Percentiles rank a stretch among this genome's conserved stretches.
These are phyloP conservation scores for Macrotrachela quadricornifera DNA, from an alignment of 1,140 invertebrate genomes.

Conservation along the genomic window DNA sequence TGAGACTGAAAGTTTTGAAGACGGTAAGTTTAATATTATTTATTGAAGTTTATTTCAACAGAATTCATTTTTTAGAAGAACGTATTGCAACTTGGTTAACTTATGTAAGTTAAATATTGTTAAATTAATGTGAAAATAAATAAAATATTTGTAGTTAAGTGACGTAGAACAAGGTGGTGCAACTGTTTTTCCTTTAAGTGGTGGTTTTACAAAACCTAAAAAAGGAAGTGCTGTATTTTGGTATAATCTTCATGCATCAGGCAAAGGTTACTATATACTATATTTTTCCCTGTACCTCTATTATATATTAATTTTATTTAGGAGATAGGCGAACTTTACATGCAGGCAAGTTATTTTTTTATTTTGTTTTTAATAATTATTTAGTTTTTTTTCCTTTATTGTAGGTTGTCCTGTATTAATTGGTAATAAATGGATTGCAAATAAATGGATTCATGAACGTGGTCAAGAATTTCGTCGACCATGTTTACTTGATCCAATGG, in stretches of 20 bases:
- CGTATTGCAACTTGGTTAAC: background rate
- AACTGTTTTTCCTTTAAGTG: constrained; percentile 63
- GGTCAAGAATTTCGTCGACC: constrained; percentile 71
- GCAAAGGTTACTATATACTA: too few species aligned
- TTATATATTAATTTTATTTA: too few species aligned
- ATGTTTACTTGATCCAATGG: too few species aligned
- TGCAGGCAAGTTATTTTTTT: too few species aligned
- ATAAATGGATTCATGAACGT: constrained; percentile 91
- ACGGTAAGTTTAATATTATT: too few species aligned
- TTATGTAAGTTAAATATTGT: background rate
- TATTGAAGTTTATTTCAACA: background rate
- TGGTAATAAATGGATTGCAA: constrained; percentile 40
- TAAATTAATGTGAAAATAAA: background rate
- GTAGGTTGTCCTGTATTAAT: constrained; percentile 7
- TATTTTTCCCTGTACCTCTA: too few species aligned
- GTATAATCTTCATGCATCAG: constrained; percentile 33
- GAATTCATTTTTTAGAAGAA: background rate
- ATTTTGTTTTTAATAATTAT: too few species aligned
- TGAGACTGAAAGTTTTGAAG: too few species aligned
- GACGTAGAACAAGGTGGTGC: constrained; percentile 72
- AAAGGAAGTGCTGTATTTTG: constrained; percentile 30
- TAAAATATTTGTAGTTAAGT: constrained; percentile 45
- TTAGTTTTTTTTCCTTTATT: too few species aligned
- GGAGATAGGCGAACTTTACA: too few species aligned
- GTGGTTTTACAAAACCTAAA: constrained; percentile 23